Conservation (phyloP, 2,797 vertebrate genomes). For the Galagoides demidoff region DNA sequence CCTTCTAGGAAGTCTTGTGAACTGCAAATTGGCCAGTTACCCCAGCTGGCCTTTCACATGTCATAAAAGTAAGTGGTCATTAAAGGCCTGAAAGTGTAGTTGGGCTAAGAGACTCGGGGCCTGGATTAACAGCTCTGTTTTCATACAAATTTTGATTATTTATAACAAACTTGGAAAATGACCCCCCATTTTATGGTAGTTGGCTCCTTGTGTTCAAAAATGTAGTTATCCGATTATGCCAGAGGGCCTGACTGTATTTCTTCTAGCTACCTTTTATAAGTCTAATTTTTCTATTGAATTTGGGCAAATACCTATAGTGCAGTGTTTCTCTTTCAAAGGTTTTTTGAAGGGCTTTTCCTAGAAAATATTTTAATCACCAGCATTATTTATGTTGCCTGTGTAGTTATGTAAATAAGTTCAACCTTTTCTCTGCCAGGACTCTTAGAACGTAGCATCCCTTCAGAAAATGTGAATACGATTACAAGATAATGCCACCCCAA, state of each 20-base stretch:
- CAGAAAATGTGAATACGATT: constrained; percentile 73
- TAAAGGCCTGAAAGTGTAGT: background rate
- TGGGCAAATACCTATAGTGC: constrained; percentile 39
- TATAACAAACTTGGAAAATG: background rate
- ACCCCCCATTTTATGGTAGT: background rate
- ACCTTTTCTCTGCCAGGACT: constrained; percentile 57
- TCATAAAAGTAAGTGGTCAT: background rate
- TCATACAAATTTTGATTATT: constrained; percentile 19
- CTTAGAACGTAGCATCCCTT: constrained; percentile 64
- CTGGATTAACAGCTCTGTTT: background rate
- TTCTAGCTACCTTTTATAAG: constrained; percentile 23
- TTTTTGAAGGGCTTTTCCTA: constrained; percentile 59
- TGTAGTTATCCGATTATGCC: background rate
- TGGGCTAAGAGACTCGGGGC: background rate
- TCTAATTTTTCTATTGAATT: background rate
- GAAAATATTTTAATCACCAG: constrained; percentile 72
- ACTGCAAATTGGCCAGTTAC: accelerated
- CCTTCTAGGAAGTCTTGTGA: background rate
- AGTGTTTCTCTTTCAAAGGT: background rate
- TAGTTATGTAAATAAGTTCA: constrained; percentile 69
- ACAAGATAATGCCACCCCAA: constrained; percentile 44
- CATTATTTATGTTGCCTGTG: constrained; percentile 67
- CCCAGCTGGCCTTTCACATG: background rate
- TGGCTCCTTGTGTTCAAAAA: background rate
- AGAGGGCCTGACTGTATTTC: constrained; percentile 26